A percentile compares a stretch with the other conserved stretches of the same genome.
Evolutionary conservation across 2,797 vertebrate species (phyloP).

Genomic region (Fistularia commersonii): DNA sequence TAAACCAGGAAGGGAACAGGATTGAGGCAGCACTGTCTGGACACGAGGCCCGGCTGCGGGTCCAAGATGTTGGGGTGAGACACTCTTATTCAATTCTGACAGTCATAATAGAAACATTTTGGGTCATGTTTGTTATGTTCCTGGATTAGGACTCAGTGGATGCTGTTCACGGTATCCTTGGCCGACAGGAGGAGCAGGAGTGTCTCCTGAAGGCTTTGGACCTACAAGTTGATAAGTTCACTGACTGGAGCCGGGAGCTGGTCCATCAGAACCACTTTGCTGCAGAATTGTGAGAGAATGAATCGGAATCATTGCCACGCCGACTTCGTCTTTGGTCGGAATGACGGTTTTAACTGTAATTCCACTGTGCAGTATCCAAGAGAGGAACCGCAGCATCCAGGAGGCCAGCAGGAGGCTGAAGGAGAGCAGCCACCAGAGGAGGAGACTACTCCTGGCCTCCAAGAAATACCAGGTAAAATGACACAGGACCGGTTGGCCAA

Average conservation of each 20-base stretch:
- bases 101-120: too few species aligned
- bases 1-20: slow-evolving; percentile 77
- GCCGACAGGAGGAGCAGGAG: slow-evolving; percentile 81
- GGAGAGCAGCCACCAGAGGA: slow-evolving; percentile 71
- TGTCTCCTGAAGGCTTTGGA: slow-evolving; percentile 73
- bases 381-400: slow-evolving; percentile 35
- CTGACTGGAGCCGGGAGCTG: slow-evolving; percentile 68
- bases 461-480: slow-evolving; percentile 79
- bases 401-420: slow-evolving; percentile 63
- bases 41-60: slow-evolving; percentile 77
- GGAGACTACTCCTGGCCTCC: slow-evolving; percentile 73
- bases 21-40: slow-evolving; percentile 80
- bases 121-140: too few species aligned
- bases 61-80: slow-evolving; percentile 78
- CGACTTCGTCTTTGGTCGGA: neutral
- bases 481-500: too few species aligned
- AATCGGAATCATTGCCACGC: neutral
- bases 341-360: neutral
- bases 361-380: slow-evolving; percentile 30
- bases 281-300: slow-evolving; percentile 61
- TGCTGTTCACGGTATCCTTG: slow-evolving; percentile 76
- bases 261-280: slow-evolving; percentile 69
- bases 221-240: slow-evolving; percentile 63
- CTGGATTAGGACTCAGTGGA: slow-evolving; percentile 78
- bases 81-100: too few species aligned